Conservation (phyloP, 2,797 vertebrate genomes). For the Bradypodion pumilum region DNA sequence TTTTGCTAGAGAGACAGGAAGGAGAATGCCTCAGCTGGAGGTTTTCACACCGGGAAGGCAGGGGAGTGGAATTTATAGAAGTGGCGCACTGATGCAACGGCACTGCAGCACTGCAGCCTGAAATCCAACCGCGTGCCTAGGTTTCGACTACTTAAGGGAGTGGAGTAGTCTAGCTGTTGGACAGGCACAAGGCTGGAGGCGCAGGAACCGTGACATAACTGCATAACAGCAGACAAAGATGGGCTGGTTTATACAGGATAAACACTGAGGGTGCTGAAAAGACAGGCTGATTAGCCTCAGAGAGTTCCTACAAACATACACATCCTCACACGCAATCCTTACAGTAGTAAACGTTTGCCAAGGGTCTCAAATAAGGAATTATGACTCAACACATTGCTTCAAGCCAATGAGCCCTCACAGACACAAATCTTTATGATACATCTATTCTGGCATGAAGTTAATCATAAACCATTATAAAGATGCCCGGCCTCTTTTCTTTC, state of each 20-base stretch:
- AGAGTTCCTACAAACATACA: neutral
- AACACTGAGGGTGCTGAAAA: neutral
- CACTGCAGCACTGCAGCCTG: conserved; percentile 68
- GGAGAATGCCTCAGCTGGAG: neutral
- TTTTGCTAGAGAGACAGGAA: neutral
- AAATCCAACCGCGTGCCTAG: conserved; percentile 32
- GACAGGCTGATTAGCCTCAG: neutral
- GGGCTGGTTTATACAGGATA: neutral
- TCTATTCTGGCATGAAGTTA: accelerated
- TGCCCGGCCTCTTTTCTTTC: neutral
- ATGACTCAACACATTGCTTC: conserved; percentile 6
- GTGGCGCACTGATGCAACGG: conserved; percentile 65
- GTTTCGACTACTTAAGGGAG: conserved; percentile 24
- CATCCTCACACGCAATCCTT: accelerated
- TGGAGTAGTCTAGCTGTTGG: conserved; percentile 30
- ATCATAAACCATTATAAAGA: neutral
- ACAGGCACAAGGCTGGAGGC: neutral
- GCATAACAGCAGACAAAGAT: accelerated
- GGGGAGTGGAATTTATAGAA: conserved; percentile 56
- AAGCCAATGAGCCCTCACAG: accelerated
- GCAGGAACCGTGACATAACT: neutral
- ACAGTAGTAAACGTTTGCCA: accelerated
- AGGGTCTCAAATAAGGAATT: neutral
- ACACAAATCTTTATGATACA: accelerated
- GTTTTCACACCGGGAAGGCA: conserved; percentile 38